Evolutionary conservation across 1,140 invertebrate genomes (phyloP).

Genomic region (Leptestheria dahalacensis): DNA sequence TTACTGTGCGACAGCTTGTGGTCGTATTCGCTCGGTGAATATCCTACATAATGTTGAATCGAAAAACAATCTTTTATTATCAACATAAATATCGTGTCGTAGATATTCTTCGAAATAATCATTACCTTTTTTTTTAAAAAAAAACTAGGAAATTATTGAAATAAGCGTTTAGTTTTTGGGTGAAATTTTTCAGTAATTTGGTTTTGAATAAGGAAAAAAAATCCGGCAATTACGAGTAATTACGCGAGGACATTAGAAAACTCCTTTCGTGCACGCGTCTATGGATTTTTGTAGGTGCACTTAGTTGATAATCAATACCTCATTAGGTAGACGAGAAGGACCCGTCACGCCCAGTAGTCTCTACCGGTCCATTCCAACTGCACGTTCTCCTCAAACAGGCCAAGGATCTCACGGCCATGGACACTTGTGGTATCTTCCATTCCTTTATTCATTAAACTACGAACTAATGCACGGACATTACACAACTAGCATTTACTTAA

Average conservation of each 20-base stretch:
- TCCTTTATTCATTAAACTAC: slow-evolving; percentile 3
- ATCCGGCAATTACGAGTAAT: no score
- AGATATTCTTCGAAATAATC: slow-evolving; percentile 1
- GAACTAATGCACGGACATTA: no score
- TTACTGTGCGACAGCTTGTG: background rate
- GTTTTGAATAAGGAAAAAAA: no score
- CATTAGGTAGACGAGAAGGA: background rate
- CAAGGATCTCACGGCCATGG: slow-evolving; percentile 76
- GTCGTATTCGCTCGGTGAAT: background rate
- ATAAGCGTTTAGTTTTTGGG: slow-evolving; percentile 9
- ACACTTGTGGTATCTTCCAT: slow-evolving; percentile 65
- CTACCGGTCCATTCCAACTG: background rate
- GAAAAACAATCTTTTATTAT: background rate
- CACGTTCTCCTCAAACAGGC: slow-evolving; percentile 66
- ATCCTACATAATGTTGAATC: background rate
- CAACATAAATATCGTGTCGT: background rate
- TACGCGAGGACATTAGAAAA: no score
- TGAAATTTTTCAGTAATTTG: no score
- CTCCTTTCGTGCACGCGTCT: no score
- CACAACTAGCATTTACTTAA: no score
- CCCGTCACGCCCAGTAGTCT: background rate
- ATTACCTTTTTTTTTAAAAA: background rate
- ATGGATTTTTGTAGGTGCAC: no score
- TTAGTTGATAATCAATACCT: no score
- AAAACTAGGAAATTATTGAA: background rate